Evolutionary conservation across 2,113 vertebrate species (phyloP).

Genomic region (Heterochromis multidens): DNA sequence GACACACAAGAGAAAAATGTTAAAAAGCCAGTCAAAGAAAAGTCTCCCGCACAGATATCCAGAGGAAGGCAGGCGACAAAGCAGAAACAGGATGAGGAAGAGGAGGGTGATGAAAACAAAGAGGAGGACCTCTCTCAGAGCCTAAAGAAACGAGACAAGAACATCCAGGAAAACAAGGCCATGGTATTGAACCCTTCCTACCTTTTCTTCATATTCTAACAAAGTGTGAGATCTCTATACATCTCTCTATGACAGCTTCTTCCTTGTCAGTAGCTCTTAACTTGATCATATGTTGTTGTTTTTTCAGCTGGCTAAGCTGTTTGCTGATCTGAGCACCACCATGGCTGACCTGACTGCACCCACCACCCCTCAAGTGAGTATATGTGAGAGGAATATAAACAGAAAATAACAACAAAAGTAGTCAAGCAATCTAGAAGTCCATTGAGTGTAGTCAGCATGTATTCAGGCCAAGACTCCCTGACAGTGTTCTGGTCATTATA

Average conservation of each 20-base stretch:
- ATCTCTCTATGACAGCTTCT: not conserved
- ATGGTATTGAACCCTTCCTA: constrained; percentile 76
- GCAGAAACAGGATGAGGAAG: constrained; percentile 10
- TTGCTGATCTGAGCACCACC: constrained; percentile 87
- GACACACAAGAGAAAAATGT: constrained; percentile 1
- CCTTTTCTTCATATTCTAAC: not conserved
- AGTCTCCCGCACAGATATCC: not conserved
- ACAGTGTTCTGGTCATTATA: not conserved
- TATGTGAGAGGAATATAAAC: not conserved
- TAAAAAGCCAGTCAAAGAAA: constrained; percentile 5
- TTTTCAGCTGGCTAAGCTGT: constrained; percentile 86
- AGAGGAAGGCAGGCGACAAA: constrained; percentile 10
- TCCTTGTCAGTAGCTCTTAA: not conserved
- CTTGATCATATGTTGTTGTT: not conserved
- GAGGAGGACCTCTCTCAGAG: constrained; percentile 70
- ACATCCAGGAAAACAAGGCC: constrained; percentile 97
- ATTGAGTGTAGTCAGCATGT: not conserved
- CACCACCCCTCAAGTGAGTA: constrained; percentile 80
- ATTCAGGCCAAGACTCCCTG: not conserved
- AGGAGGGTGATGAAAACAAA: constrained; percentile 24
- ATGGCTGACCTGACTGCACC: constrained; percentile 82
- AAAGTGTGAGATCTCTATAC: not conserved
- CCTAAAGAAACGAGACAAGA: constrained; percentile 85
- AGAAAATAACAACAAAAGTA: not conserved
- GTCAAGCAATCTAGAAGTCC: not conserved